Base-by-base conservation (phyloP, 2,797 vertebrate species). In the Premnoplex brunnescens region DNA sequence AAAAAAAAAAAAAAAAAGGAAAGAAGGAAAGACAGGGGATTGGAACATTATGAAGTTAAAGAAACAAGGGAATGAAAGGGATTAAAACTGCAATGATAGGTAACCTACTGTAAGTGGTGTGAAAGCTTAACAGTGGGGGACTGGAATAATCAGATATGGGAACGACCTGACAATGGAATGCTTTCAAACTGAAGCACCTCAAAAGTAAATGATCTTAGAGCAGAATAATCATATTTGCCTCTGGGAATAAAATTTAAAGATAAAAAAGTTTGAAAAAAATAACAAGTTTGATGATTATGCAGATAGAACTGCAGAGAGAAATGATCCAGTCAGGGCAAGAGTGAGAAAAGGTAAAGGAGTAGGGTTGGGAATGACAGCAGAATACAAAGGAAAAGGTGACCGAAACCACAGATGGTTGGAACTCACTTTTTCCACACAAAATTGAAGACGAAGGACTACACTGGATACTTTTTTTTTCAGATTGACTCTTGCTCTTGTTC, bases 91-190 rank as follows among this genome's bases (percentile, higher is more conserved):
- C 82, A 97, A 96, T 93, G 95, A 97, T 89, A 95, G 66, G 73
- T 94, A 95, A 96, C 96, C 97, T 92, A 96, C 97, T 92, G 95
- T 96, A 97, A 97, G 91, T 94, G 81, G 94, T 94, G 93, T 97
- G 93, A 98, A 97, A 97, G 96, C 92, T 77, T 95, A 97, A 95
- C 96, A 97, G 97, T 96, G 83, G 97, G 97, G 97, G 96, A 96
- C 91, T 95, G 89, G 95, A 96, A 96, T 97, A 96, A 96, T 97
- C 97, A 97, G 95, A 97, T 95, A 96, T 87, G 91, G 90, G 91
- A 97, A 95, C 10, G 10, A 93, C 81, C 76, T 94, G 92, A 97
- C 97, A 97, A 96, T 94, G 80, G 96, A 95, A 96, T 64, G 85
- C 92, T 97, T 95, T 96, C 94, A 95, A 89, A 96, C 68, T 93